Evolutionary conservation across 1,140 invertebrate species (phyloP).

Genomic region (Hyles euphorbiae): DNA sequence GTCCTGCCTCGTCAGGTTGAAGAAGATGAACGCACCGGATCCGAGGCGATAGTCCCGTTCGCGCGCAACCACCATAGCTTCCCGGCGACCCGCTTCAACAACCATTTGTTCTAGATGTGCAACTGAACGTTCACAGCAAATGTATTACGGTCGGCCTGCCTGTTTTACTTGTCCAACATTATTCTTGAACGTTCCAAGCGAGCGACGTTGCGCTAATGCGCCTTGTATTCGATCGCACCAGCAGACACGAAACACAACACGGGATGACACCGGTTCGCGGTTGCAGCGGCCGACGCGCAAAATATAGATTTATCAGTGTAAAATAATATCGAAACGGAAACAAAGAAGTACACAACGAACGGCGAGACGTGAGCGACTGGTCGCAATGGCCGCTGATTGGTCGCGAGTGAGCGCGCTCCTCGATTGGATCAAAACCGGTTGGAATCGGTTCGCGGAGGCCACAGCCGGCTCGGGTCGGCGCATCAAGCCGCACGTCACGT

Average conservation of each 20-base stretch:
- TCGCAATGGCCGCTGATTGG: constrained; percentile 59
- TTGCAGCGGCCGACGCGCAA: constrained; percentile 13
- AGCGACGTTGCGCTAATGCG: not conserved
- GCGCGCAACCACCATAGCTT: constrained; percentile 62
- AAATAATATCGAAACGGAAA: constrained; percentile 39
- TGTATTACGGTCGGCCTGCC: not conserved
- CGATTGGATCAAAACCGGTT: constrained; percentile 65
- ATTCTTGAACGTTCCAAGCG: constrained; percentile 23
- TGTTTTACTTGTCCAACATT: constrained; percentile 70
- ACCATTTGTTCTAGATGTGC: constrained; percentile 54
- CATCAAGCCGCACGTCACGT: constrained; percentile 45
- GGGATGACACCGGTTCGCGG: constrained; percentile 39
- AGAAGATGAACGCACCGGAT: constrained; percentile 63
- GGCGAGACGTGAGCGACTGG: constrained; percentile 48
- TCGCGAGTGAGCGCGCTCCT: constrained; percentile 47
- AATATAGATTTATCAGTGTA: constrained; percentile 36
- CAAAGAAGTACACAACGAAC: constrained; percentile 32
- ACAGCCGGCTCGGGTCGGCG: constrained; percentile 58
- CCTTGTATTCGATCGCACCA: not conserved
- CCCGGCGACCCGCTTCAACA: constrained; percentile 44
- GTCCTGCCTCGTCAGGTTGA: constrained; percentile 67
- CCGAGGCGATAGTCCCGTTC: constrained; percentile 43
- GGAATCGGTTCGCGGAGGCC: constrained; percentile 56
- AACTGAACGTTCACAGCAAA: constrained; percentile 8
- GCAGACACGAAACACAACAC: constrained; percentile 12